These are phyloP conservation scores for Drosophila recens DNA, from an alignment of 2,888 invertebrate species.

Conservation along the genomic window DNA sequence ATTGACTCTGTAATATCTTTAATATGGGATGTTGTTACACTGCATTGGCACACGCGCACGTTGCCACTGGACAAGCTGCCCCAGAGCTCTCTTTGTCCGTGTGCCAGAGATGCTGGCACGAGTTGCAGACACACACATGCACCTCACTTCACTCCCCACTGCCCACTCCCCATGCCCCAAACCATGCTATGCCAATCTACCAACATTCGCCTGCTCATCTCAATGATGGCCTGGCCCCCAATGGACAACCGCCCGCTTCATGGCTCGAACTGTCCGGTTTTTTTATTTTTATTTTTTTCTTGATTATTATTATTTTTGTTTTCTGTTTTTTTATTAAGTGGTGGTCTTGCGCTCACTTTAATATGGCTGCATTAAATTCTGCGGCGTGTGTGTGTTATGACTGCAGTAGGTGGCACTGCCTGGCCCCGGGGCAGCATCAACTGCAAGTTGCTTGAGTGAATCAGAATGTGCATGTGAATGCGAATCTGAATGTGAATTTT, in stretches of 20 bases:
- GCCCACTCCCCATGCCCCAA: constrained; percentile 1
- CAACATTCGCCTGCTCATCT: constrained; percentile 49
- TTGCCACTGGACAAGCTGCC: constrained; percentile 82
- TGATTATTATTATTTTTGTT: constrained; percentile 17
- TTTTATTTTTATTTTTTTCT: constrained; percentile 23
- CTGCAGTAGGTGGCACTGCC: constrained; percentile 77
- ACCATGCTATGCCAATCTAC: constrained; percentile 15
- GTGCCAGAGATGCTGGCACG: constrained; percentile 57
- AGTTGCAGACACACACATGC: constrained; percentile 36
- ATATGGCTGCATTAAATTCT: constrained; percentile 75
- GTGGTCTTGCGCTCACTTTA: constrained; percentile 77
- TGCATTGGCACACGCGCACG: constrained; percentile 84
- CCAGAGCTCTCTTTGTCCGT: constrained; percentile 37
- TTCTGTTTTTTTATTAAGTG: constrained; percentile 64
- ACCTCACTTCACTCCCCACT: neutral
- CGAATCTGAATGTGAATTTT: constrained; percentile 33
- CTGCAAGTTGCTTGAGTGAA: constrained; percentile 20
- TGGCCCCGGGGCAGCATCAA: constrained; percentile 62
- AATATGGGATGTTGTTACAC: constrained; percentile 84
- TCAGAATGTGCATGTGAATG: constrained; percentile 35
- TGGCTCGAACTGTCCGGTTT: constrained; percentile 45
- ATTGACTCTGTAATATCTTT: constrained; percentile 82
- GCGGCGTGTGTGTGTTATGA: constrained; percentile 75
- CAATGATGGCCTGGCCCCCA: constrained; percentile 35
- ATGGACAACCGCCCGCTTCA: constrained; percentile 28